Evolutionary conservation across 2,113 vertebrate genomes (phyloP).

Genomic region (Oxygymnocypris stewartii): DNA sequence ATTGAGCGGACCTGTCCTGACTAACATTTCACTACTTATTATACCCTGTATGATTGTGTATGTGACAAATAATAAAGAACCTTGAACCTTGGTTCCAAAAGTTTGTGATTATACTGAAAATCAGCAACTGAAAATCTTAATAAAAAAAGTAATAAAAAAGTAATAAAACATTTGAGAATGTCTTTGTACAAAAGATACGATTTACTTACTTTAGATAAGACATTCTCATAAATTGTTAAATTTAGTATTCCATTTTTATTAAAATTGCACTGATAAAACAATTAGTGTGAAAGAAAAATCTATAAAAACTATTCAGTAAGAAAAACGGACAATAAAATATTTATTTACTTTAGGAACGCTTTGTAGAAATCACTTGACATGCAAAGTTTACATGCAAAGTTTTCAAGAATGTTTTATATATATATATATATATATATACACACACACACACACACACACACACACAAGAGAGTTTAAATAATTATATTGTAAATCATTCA

Average conservation of each 20-base stretch:
- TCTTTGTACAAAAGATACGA: not conserved
- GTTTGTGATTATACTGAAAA: conserved; percentile 29
- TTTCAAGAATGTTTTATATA: not conserved
- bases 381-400: not conserved
- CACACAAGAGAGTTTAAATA: not conserved
- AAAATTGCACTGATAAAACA: not conserved
- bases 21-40: too few species aligned
- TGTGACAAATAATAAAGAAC: too few species aligned
- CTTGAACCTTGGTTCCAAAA: too few species aligned
- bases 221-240: not conserved
- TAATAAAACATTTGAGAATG: not conserved
- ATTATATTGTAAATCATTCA: too few species aligned
- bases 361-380: not conserved
- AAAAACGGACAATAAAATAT: not conserved
- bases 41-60: too few species aligned
- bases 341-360: not conserved
- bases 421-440: too few species aligned
- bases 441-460: too few species aligned
- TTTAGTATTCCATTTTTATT: not conserved
- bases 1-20: too few species aligned
- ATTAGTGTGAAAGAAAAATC: not conserved
- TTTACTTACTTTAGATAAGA: not conserved
- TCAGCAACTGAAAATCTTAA: too few species aligned
- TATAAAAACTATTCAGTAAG: not conserved
- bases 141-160: too few species aligned